Evolutionary conservation across 1,140 invertebrate species (phyloP).

Genomic region (Lepidurus arcticus): DNA sequence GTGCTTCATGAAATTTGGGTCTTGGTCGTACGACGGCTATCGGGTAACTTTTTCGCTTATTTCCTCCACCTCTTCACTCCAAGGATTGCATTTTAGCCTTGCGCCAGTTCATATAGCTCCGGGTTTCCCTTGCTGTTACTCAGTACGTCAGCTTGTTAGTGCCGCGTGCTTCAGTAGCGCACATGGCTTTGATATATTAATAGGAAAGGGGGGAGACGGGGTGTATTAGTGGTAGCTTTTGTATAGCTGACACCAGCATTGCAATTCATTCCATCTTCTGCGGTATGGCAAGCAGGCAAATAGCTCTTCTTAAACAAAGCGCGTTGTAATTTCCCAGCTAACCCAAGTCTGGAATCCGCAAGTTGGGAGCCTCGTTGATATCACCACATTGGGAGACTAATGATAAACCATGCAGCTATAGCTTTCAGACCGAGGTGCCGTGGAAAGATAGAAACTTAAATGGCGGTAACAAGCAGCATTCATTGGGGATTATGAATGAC

Average conservation of each 20-base stretch:
- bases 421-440: not conserved
- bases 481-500: not conserved
- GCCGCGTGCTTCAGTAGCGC: not conserved
- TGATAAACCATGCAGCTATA: not conserved
- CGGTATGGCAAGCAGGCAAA: not conserved
- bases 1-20: slow-evolving; percentile 94
- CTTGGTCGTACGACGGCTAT: slow-evolving; percentile 96
- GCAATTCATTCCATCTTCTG: not conserved
- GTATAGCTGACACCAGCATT: not conserved
- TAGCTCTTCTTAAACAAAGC: not conserved
- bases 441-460: not conserved
- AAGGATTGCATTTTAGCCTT: not conserved
- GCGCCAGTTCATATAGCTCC: not conserved
- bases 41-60: slow-evolving; percentile 55
- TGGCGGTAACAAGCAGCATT: not conserved
- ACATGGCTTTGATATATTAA: slow-evolving; percentile 6
- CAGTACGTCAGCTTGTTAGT: not conserved
- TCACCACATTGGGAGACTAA: not conserved
- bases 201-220: not conserved
- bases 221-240: not conserved
- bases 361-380: not conserved
- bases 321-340: slow-evolving; percentile 1
- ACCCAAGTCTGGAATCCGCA: not conserved
- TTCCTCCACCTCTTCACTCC: not conserved
- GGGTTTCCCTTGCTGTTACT: not conserved